Percentiles rank a stretch among this genome's conserved stretches.
phyloP scores from a whole-genome alignment of 2,888 invertebrate species.

The Melinaea menophilus region DNA sequence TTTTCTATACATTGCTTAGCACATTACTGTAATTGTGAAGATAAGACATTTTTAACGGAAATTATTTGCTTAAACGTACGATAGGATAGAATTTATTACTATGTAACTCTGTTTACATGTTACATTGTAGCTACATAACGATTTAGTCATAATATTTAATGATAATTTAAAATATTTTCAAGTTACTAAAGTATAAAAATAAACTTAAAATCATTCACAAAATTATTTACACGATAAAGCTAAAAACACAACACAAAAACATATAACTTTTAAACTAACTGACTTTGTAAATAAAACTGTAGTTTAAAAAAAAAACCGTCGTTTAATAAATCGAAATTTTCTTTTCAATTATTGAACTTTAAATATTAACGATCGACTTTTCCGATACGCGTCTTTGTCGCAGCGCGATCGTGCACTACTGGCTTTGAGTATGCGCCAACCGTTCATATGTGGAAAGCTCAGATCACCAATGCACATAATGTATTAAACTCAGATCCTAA shows the following conservation, averaged over 20 bases:
- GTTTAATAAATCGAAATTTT: neutral
- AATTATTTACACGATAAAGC: too few species aligned
- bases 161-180: too few species aligned
- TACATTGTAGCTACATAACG: too few species aligned
- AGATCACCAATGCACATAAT: slow-evolving; percentile 32
- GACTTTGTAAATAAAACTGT: neutral
- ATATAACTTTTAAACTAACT: slow-evolving; percentile 9
- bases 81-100: slow-evolving; percentile 24
- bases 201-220: too few species aligned
- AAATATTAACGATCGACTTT: slow-evolving; percentile 37
- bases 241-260: slow-evolving; percentile 16
- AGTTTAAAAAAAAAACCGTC: neutral
- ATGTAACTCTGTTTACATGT: too few species aligned
- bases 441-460: slow-evolving; percentile 64
- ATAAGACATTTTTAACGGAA: slow-evolving; percentile 60
- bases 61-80: slow-evolving; percentile 44
- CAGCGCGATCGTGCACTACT: slow-evolving; percentile 64
- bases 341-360: slow-evolving; percentile 16
- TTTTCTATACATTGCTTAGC: slow-evolving; percentile 58
- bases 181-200: too few species aligned
- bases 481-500: slow-evolving; percentile 5
- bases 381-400: slow-evolving; percentile 55
- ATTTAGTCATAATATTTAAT: too few species aligned
- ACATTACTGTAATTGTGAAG: slow-evolving; percentile 51
- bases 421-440: slow-evolving; percentile 54